phyloP scores from a whole-genome alignment of 2,113 vertebrate genomes.

The Mesoclemmys tuberculata region DNA sequence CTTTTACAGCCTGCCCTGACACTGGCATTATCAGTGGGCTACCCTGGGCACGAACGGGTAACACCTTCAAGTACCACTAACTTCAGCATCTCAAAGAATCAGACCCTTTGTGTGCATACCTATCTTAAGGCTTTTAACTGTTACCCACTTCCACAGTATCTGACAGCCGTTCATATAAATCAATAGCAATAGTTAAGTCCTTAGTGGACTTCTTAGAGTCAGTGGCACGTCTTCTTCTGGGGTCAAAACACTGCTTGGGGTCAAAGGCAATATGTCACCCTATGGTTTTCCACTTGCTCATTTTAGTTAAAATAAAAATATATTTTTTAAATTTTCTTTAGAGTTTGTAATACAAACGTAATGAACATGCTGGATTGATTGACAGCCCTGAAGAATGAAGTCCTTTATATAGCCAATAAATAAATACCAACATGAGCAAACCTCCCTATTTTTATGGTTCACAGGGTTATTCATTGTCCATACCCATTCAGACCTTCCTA shows the following conservation, averaged over 20 bases:
- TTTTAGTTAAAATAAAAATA: neutral
- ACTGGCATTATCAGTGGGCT: too few species aligned
- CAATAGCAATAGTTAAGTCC: neutral
- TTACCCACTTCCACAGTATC: neutral
- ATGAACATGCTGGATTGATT: neutral
- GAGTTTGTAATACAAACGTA: neutral
- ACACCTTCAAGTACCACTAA: neutral
- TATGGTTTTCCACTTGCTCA: rapidly evolving
- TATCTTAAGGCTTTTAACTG: neutral
- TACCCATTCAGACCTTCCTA: neutral
- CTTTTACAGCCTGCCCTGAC: too few species aligned
- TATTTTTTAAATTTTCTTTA: neutral
- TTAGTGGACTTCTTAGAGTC: neutral
- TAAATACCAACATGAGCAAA: neutral
- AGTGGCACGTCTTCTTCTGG: neutral
- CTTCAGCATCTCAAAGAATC: neutral
- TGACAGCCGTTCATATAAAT: neutral
- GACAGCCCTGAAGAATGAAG: neutral
- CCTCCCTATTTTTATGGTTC: neutral
- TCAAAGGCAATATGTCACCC: neutral
- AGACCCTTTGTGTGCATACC: rapidly evolving
- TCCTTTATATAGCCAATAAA: neutral
- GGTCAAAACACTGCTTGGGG: neutral
- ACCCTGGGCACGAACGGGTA: too few species aligned
- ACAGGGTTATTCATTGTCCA: neutral